Evolutionary conservation across 2,113 vertebrate genomes (phyloP).

Genomic region (Trogon melanurus): DNA sequence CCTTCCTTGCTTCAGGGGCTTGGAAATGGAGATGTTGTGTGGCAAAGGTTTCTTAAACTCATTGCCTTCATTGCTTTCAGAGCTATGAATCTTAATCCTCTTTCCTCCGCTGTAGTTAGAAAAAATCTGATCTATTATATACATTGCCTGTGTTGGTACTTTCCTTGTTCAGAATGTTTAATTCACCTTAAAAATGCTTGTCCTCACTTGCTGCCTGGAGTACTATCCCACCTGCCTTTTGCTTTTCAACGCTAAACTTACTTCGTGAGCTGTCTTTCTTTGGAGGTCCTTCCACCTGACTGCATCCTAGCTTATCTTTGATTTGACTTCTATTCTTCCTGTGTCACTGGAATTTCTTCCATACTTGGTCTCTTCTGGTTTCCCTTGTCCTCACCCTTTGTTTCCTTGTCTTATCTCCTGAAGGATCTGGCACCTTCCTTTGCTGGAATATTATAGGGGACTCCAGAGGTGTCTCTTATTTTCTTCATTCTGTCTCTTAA

Average conservation of each 20-base stretch:
- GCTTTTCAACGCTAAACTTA: not conserved
- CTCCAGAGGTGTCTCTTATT: not conserved
- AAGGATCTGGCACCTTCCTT: not conserved
- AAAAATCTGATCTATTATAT: not conserved
- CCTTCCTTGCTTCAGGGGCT: not conserved
- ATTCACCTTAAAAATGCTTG: not conserved
- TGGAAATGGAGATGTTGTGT: not conserved
- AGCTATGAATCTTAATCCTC: not conserved
- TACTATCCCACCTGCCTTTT: not conserved
- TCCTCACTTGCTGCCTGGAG: not conserved
- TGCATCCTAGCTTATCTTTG: not conserved
- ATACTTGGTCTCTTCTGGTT: not conserved
- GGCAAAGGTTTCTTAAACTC: not conserved
- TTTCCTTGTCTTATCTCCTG: not conserved
- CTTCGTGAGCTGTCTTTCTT: not conserved
- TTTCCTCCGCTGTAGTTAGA: not conserved
- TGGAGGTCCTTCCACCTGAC: not conserved
- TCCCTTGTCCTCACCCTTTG: not conserved
- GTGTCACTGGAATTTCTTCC: not conserved
- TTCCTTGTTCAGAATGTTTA: not conserved
- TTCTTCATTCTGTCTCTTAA: not conserved
- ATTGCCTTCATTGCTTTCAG: not conserved
- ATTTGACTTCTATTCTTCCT: not conserved
- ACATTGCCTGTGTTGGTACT: not conserved
- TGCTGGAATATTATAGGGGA: not conserved